Evolutionary conservation across 2,888 invertebrate genomes (phyloP).

Genomic region (Rhagonycha lutea): DNA sequence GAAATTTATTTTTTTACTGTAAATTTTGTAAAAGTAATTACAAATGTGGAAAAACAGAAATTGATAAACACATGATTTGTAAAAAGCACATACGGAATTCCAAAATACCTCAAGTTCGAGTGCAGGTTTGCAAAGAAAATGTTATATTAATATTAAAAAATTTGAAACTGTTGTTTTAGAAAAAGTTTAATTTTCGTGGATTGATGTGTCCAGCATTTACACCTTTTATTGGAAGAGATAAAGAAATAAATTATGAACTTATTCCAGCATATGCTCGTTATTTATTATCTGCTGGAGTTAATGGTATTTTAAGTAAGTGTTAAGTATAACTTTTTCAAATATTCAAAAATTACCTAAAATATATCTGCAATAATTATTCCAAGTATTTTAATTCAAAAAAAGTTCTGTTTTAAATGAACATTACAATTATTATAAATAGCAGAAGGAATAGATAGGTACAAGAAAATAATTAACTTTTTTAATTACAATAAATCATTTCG

Average conservation of each 20-base stretch:
- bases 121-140: slow-evolving; percentile 14
- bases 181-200: slow-evolving; percentile 49
- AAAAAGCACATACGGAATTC: slow-evolving; percentile 47
- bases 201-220: slow-evolving; percentile 50
- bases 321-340: neutral
- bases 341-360: neutral
- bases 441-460: too few relatives aligned
- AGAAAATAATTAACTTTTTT: too few relatives aligned
- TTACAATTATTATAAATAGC: too few relatives aligned
- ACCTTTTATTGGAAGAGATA: slow-evolving; percentile 45
- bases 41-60: slow-evolving; percentile 50
- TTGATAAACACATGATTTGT: slow-evolving; percentile 50
- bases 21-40: slow-evolving; percentile 52
- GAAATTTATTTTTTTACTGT: slow-evolving; percentile 50
- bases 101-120: slow-evolving; percentile 14
- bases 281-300: slow-evolving; percentile 37
- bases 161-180: slow-evolving; percentile 32
- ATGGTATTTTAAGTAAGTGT: slow-evolving; percentile 40
- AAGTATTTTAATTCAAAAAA: too few relatives aligned
- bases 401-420: too few relatives aligned
- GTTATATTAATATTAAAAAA: neutral
- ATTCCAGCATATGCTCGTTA: slow-evolving; percentile 39
- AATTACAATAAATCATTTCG: neutral
- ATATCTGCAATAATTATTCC: too few relatives aligned
- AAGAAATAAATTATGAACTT: slow-evolving; percentile 39